Evolutionary conservation across 2,888 invertebrate species (phyloP), one percentile per base, ranked within the genome.

Genomic region (Neuroscelio doddi): DNA sequence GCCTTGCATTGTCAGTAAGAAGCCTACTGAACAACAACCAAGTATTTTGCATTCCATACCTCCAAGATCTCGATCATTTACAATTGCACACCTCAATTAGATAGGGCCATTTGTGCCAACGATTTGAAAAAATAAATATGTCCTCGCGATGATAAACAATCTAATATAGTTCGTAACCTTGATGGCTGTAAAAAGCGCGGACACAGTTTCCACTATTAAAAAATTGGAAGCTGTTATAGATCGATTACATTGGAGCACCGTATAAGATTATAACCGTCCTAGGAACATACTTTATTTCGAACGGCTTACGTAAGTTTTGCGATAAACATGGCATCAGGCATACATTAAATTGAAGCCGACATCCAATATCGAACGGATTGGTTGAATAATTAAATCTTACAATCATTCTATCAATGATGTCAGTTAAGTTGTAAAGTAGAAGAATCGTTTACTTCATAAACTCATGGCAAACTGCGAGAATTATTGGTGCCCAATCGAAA

Each of bases 31-130:
- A 2, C 56, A 50, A 9, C 65, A 58, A 44, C 52, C 47, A 1
- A 71, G 73, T 4, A 51, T 56, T 3, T 41, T 77, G 1, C 69
- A 76, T 26, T 72, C 74, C 8, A 72, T 74, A 21, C 68, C 70
- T 0, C 67, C 69, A 1, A 73, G 69, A 8, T 24, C 9, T 4
- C 32, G 71, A 30, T 74, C 75, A 1, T 76, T 75, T 41, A 70
- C 45, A 0, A 44, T 66, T 1, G 57, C 76, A 1, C 67, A 76
- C 45, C 7, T 70, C 0, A 73, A 73, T 24, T 72, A 75, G 32
- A 12, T 70, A 0, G 72, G 71, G 4, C 73, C 75, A 1, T 63
- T 63, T 39, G 27, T 50, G 9, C n/a, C 30, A 4, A 17, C 50
- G 14, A 10, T 21, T 8, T 7, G 14, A 5, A 26, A 38, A 9